Evolutionary conservation across 2,797 vertebrate genomes (phyloP).

Genomic region (Hapalemur alaotrensis): DNA sequence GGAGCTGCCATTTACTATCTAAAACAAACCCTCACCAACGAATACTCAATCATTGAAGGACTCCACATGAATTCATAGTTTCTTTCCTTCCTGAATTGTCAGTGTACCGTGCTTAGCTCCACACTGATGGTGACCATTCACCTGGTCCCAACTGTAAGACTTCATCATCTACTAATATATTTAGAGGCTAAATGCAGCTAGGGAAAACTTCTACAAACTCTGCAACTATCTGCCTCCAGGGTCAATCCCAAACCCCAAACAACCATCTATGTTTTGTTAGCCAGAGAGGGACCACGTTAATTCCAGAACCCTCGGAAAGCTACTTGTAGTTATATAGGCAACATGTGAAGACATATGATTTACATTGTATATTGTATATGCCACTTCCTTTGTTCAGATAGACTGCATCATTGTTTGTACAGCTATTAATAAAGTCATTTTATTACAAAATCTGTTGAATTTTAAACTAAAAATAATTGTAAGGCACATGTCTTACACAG

Average conservation of each 20-base stretch:
- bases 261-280: not conserved
- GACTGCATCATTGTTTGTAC: constrained; percentile 34
- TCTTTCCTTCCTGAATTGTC: not conserved
- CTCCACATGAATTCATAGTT: not conserved
- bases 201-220: not conserved
- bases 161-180: not conserved
- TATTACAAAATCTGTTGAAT: constrained; percentile 71
- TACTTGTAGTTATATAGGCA: constrained; percentile 58
- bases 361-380: constrained; percentile 39
- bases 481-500: constrained; percentile 77
- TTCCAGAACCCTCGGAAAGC: constrained; percentile 2
- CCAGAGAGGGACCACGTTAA: not conserved
- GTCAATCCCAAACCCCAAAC: not conserved
- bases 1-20: not conserved
- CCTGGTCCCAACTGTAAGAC: not conserved
- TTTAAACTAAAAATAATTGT: constrained; percentile 73
- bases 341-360: constrained; percentile 67
- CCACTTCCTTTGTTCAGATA: constrained; percentile 35
- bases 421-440: constrained; percentile 64
- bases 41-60: not conserved
- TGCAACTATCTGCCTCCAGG: not conserved
- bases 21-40: not conserved
- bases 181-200: not conserved
- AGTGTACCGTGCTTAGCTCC: constrained; percentile 42
- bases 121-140: not conserved